Evolutionary conservation across 2,113 vertebrate species (phyloP), one percentile per base, ranked within the genome.

Genomic region (Cryptotis parvus): DNA sequence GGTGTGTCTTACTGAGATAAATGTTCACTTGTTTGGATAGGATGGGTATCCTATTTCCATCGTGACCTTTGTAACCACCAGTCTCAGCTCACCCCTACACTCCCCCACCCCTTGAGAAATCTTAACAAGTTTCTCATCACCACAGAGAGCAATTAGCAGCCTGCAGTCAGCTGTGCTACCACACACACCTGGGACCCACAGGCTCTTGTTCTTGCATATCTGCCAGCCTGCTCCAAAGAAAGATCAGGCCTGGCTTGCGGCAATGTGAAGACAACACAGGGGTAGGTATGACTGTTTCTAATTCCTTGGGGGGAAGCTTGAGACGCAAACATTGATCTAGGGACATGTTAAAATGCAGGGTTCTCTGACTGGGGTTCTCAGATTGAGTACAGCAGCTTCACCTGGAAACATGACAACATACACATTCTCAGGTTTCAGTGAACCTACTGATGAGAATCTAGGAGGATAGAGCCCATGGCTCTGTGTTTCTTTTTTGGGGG

Each of bases 121-220:
- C 75, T 76, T 82, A 95, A 92, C 92, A 94, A 92, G 93, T 49
- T 93, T 96, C 95, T 96, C 94, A 83, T 95, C 96, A 95, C 94
- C 92, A 91, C 83, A 39, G 92, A 96, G 96, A 91, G 92, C 96
- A 97, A 96, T 97, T 96, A 97, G 94, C 87, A 95, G 90, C 85
- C 95, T 95, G 95, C 95, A 95, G 84, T 94, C 95, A 95, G 94
- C 96, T 97, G 95, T 96, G 95, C 96, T 80, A 31, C 87, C 91
- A 86, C 82, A 69, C 1, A 95, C 96, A 91, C 92, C 75, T 88
- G 96, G 95, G 95, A 95, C 92, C 91, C 89, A 74, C 89, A n/a
- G 45, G 90, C 94, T 92, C 91, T 82, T 66, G 31, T 68, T 91
- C 91, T 93, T 77, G 52, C 22, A 55, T 72, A 87, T 95, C 87